Conservation (phyloP, 2,113 vertebrate species). For the Podilymbus podiceps region DNA sequence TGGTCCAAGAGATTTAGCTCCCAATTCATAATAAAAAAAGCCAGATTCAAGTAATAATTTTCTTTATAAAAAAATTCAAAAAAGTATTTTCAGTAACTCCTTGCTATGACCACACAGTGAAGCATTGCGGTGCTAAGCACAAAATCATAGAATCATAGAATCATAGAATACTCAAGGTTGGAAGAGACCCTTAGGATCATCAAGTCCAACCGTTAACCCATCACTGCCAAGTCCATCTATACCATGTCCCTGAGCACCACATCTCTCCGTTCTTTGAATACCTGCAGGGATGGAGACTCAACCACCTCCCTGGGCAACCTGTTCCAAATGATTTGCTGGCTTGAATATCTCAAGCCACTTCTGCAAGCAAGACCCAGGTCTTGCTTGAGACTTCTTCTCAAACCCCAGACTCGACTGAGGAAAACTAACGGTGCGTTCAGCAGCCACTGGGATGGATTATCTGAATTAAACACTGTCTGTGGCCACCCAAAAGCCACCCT, state of each 20-base stretch:
- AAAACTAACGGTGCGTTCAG: background rate
- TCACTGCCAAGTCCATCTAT: too few species aligned
- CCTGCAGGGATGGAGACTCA: too few species aligned
- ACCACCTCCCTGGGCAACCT: too few species aligned
- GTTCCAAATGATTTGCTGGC: background rate
- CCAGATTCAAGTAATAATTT: background rate
- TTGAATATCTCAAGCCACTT: background rate
- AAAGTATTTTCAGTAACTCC: background rate
- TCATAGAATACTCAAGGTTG: too few species aligned
- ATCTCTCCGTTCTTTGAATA: too few species aligned
- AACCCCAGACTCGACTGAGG: background rate
- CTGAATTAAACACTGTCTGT: background rate
- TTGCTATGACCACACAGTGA: accelerated
- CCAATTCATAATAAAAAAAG: background rate
- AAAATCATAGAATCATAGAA: too few species aligned
- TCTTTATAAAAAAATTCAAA: background rate
- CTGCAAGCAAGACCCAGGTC: background rate
- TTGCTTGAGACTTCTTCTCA: background rate
- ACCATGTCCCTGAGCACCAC: too few species aligned
- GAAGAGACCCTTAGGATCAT: too few species aligned
- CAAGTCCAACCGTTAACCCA: too few species aligned
- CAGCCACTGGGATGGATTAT: background rate
- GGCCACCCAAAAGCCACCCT: background rate
- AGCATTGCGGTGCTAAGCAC: background rate
- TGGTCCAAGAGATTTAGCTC: background rate